Evolutionary conservation across 2,797 vertebrate species (phyloP), one percentile per base, ranked within the genome.

Genomic region (Dipus sagitta): DNA sequence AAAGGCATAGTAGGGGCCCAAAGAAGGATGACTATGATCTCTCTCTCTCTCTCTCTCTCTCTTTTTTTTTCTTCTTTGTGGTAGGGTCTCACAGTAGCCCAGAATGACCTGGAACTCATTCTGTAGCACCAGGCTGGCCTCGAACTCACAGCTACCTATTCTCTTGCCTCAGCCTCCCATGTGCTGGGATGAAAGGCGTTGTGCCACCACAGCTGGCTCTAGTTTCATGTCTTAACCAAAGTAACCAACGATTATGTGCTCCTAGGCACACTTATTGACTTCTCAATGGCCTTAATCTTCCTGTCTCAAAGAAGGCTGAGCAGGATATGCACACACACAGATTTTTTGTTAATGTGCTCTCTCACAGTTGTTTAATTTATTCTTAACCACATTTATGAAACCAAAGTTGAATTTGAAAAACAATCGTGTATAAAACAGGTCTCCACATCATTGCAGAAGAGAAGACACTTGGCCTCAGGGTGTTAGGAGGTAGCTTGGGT

Each of bases 351-450:
- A 89, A 81, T 67, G 28, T 14, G 70, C 28, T 89, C 32, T 67
- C n/a, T 89, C 42, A 65, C 4, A 85, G 47, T 17, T 86, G 28
- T 88, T 92, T 91, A 68, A 34, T 86, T 77, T 84, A 83, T 38
- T 79, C 62, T 82, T 38, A 20, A 90, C 86, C 65, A 81, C 23
- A 62, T 65, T 85, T 85, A n/a, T 93, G 91, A 92, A 94, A 93
- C 70, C 58, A 84, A 96, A 95, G 72, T 60, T 9, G 74, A 96
- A 89, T 91, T 91, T 81, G 26, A 72, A 77, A 42, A 60, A 92
- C 80, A 83, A 68, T 85, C 54, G 9, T n/a, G 32, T 65, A 26
- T 81, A 78, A 86, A 80, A 42, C 67, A 92, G 14, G 95, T 26
- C 77, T 78, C 21, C 21, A 32, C 65, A 67, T 17, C n/a, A 26